Evolutionary conservation across 2,888 invertebrate species (phyloP).

Genomic region (Calliopum simillimum): DNA sequence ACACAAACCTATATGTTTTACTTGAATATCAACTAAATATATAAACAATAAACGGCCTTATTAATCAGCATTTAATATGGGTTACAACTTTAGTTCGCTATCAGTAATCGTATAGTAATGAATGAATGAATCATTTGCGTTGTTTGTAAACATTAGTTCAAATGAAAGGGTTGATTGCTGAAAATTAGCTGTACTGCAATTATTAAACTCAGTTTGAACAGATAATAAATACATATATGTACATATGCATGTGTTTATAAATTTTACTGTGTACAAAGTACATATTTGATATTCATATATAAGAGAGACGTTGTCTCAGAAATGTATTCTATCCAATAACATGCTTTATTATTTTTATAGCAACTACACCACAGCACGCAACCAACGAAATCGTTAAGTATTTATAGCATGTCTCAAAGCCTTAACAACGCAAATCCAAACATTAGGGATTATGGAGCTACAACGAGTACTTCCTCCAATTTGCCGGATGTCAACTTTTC

Average conservation of each 20-base stretch:
- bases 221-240: too few relatives aligned
- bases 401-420: slow-evolving; percentile 51
- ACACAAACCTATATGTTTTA: too few relatives aligned
- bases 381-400: slow-evolving; percentile 3
- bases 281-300: neutral
- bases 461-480: slow-evolving; percentile 54
- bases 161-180: neutral
- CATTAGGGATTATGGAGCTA: slow-evolving; percentile 62
- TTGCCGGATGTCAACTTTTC: slow-evolving; percentile 78
- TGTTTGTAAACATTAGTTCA: neutral
- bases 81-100: neutral
- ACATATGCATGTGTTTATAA: too few relatives aligned
- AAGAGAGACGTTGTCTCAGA: neutral
- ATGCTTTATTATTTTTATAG: neutral
- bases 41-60: too few relatives aligned
- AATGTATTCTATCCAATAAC: neutral
- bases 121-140: slow-evolving; percentile 24
- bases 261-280: too few relatives aligned
- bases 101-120: neutral
- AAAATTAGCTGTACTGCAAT: too few relatives aligned
- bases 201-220: too few relatives aligned
- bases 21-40: too few relatives aligned
- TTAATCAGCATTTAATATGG: neutral
- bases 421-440: slow-evolving; percentile 55
- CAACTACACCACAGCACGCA: neutral